Percentiles rank a stretch among this genome's conserved stretches.
Conservation (phyloP, 1,140 invertebrate species). For the Prorops nasuta region DNA sequence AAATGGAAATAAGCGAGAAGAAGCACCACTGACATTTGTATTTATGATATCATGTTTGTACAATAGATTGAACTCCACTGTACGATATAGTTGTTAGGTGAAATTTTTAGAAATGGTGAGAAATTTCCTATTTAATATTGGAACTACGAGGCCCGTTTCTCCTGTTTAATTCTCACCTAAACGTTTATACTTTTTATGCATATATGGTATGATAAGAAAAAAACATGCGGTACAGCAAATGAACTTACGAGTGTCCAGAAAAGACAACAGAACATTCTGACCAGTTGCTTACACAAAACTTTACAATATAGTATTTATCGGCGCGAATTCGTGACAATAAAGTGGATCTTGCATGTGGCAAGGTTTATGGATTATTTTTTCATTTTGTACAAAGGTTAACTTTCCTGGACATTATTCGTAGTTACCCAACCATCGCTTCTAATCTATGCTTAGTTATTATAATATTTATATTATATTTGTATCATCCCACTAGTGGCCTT, state of each 20-base stretch:
- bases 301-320: too few relatives aligned
- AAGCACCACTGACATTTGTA: constrained; percentile 43
- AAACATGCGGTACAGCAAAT: too few relatives aligned
- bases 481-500: constrained; percentile 57
- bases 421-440: constrained; percentile 34
- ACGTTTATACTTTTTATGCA: too few relatives aligned
- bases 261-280: too few relatives aligned
- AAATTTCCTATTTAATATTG: constrained; percentile 21
- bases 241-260: too few relatives aligned
- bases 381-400: constrained; percentile 7
- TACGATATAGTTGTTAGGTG: constrained; percentile 26
- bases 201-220: too few relatives aligned
- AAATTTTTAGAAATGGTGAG: constrained; percentile 25
- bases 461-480: constrained; percentile 54
- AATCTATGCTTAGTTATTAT: constrained; percentile 40
- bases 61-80: constrained; percentile 33
- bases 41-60: constrained; percentile 41
- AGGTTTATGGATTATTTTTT: constrained; percentile 6
- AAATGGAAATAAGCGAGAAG: too few relatives aligned
- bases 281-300: too few relatives aligned
- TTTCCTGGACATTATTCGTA: constrained; percentile 27
- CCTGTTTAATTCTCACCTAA: too few relatives aligned
- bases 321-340: too few relatives aligned
- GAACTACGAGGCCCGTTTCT: constrained; percentile 16
- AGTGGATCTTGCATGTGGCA: constrained; percentile 11